phyloP scores from a whole-genome alignment of 2,797 vertebrate genomes.

The Sitta carolinensis region DNA sequence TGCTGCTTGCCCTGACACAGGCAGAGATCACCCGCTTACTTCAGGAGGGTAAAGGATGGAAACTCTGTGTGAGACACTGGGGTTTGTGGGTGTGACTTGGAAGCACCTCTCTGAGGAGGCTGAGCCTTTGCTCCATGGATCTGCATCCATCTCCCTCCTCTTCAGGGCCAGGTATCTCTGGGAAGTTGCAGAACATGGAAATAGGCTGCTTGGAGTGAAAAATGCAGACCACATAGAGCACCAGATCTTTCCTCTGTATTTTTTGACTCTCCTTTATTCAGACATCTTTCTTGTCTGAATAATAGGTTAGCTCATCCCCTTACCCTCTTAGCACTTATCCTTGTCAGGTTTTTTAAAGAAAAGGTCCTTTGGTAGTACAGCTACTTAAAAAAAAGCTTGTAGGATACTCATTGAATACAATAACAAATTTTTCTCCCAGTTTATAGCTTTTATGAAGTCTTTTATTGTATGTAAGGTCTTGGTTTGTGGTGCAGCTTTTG shows the following conservation, averaged over 20 bases:
- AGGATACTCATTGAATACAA: background rate
- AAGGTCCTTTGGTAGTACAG: background rate
- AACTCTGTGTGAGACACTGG: background rate
- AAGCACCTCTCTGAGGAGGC: background rate
- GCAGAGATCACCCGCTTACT: background rate
- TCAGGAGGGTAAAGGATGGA: background rate
- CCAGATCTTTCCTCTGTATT: background rate
- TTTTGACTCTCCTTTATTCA: background rate
- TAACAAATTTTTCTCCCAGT: background rate
- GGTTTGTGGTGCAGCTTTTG: background rate
- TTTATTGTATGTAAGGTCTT: background rate
- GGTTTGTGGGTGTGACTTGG: fast-evolving
- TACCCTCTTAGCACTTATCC: background rate
- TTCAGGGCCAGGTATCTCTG: background rate
- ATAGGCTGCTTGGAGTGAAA: background rate
- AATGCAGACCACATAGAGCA: background rate
- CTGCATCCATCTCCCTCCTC: background rate
- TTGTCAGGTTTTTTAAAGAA: background rate
- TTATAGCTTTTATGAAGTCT: background rate
- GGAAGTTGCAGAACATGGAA: background rate
- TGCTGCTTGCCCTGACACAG: background rate
- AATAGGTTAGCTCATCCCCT: background rate
- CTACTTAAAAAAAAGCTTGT: background rate
- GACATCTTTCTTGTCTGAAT: background rate
- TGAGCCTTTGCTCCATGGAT: background rate